Evolutionary conservation across 2,888 invertebrate species (phyloP).

Genomic region (Agonopterix alstromeriana): DNA sequence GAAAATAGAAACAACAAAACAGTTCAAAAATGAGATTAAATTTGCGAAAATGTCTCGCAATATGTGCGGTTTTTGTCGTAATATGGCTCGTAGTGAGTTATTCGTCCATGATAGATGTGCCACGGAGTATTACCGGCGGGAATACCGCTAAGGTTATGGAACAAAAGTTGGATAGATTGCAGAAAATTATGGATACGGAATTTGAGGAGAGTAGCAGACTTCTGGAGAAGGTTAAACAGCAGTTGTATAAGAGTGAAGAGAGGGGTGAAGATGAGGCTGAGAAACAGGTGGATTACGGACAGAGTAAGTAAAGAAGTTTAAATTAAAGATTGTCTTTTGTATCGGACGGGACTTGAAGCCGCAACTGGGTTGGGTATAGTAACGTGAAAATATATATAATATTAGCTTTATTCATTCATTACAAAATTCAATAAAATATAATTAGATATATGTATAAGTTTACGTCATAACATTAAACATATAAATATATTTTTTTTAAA

Average conservation of each 20-base stretch:
- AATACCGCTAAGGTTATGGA: conserved; percentile 31
- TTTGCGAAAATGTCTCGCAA: conserved; percentile 39
- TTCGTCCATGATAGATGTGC: conserved; percentile 37
- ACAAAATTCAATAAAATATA: too few species aligned
- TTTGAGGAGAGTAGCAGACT: conserved; percentile 42
- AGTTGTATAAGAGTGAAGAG: conserved; percentile 25
- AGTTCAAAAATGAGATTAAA: conserved; percentile 58
- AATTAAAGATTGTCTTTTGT: too few species aligned
- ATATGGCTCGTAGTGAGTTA: conserved; percentile 50
- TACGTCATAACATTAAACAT: too few species aligned
- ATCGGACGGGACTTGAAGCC: too few species aligned
- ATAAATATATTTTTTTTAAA: too few species aligned
- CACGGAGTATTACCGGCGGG: conserved; percentile 17
- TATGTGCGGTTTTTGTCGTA: conserved; percentile 27
- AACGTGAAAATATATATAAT: too few species aligned
- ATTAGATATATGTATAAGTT: too few species aligned
- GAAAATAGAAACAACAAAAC: not conserved
- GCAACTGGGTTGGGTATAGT: too few species aligned
- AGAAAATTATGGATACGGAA: conserved; percentile 38
- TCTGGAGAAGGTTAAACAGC: conserved; percentile 36
- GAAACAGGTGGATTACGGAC: conserved; percentile 8
- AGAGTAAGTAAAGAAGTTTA: too few species aligned
- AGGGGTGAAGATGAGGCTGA: conserved; percentile 10
- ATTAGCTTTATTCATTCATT: too few species aligned
- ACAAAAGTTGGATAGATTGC: conserved; percentile 34